A percentile compares a stretch with the other conserved stretches of the same genome.
Evolutionary conservation across 2,888 invertebrate genomes (phyloP).

Genomic region (Tricholauxania praeusta): DNA sequence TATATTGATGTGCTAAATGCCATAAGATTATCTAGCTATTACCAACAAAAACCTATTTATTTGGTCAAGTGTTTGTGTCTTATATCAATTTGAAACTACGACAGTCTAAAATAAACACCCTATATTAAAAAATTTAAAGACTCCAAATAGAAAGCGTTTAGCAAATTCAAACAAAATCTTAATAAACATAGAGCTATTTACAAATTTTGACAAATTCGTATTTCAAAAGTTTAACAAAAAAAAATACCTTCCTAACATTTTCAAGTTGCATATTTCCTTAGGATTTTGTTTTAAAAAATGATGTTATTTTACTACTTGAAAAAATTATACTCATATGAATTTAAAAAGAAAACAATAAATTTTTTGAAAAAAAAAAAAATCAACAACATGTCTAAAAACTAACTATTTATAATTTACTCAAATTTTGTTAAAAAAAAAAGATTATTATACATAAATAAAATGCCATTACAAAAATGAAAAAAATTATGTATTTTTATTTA

Average conservation of each 20-base stretch:
- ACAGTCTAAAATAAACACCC: too few species aligned
- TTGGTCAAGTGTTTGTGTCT: too few species aligned
- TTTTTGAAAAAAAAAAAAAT: neutral
- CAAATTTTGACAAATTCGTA: neutral
- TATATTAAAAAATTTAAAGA: neutral
- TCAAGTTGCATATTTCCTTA: constrained; percentile 9
- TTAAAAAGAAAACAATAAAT: constrained; percentile 16
- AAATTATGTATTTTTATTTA: constrained; percentile 16
- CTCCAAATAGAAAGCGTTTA: constrained; percentile 9
- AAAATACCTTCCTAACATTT: neutral
- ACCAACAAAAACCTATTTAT: neutral
- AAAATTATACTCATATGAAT: neutral
- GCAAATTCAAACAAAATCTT: too few species aligned
- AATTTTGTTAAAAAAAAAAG: constrained; percentile 31
- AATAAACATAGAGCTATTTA: too few species aligned
- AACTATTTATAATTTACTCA: constrained; percentile 29
- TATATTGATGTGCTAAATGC: too few species aligned
- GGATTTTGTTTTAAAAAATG: constrained; percentile 14
- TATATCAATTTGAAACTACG: too few species aligned
- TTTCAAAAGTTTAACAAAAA: constrained; percentile 1
- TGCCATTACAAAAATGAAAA: neutral
- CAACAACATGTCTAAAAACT: constrained; percentile 20
- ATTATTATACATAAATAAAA: constrained; percentile 27
- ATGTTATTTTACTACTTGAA: constrained; percentile 11
- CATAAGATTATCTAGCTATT: too few species aligned